Conservation (phyloP, 2,797 vertebrate species). For the Ctenochaetus hawaiiensis region DNA sequence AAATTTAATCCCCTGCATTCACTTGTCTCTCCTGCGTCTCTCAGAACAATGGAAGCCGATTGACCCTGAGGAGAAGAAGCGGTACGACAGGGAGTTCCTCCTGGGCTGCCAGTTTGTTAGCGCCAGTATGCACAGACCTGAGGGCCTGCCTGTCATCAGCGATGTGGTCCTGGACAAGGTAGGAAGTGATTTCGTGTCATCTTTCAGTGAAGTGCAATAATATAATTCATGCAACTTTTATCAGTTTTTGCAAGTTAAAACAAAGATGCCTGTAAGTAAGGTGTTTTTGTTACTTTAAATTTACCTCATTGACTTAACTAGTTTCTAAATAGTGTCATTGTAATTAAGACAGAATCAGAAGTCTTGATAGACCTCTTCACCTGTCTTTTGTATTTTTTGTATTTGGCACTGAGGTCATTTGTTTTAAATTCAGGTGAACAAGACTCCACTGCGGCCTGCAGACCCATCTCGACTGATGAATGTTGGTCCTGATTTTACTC, state of each 20-base stretch:
- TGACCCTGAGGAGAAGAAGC: constrained; percentile 95
- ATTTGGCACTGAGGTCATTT: neutral
- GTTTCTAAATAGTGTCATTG: neutral
- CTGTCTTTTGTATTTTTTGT: neutral
- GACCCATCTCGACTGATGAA: constrained; percentile 93
- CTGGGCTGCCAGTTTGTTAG: constrained; percentile 94
- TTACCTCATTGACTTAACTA: neutral
- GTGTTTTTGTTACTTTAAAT: neutral
- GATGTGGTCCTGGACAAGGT: constrained; percentile 98
- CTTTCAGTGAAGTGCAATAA: neutral
- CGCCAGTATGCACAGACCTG: constrained; percentile 96
- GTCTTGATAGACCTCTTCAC: neutral
- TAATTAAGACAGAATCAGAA: neutral
- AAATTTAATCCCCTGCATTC: constrained; percentile 5
- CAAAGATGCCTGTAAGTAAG: neutral
- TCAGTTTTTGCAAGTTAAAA: neutral
- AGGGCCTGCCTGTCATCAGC: constrained; percentile 93
- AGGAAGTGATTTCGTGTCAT: constrained; percentile 17
- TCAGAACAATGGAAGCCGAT: constrained; percentile 95
- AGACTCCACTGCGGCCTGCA: constrained; percentile 90
- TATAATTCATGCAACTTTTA: neutral
- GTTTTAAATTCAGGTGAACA: constrained; percentile 88
- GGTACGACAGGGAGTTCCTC: constrained; percentile 95
- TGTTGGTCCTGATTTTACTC: constrained; percentile 95
- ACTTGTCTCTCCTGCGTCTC: neutral